Base-by-base conservation (phyloP, 2,797 vertebrate genomes). In the Ctenopoma kingsleyae region DNA sequence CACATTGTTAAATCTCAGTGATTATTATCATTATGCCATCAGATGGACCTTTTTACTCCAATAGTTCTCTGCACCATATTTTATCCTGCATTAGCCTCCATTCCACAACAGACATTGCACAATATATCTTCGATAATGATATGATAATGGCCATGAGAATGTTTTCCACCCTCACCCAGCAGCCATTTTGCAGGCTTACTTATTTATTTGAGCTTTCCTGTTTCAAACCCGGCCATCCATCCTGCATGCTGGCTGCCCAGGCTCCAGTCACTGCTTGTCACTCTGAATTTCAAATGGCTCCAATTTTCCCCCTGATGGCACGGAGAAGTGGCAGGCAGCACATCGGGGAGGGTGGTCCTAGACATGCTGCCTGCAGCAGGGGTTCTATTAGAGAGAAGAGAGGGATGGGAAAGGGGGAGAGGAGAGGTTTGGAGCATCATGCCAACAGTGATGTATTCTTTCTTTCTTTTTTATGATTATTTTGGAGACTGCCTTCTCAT, bases 231-330 rank as follows among this genome's bases (percentile, higher is more conserved):
- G 43, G 62, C 82, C 71, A 82, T 89, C 87, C 84, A 77, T 87
- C 86, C 88, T 83, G 71, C 82, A 86, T 74, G 86, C 79, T 77
- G 85, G 69, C 80, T 89, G 86, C 80, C 76, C 87, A 77, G 82
- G 87, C 89, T 90, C 71, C 86, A 85, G 83, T 89, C 79, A 44
- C 77, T 91, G 89, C 90, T 92, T 89, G 90, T 90, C 91, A 91
- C 87, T 92, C 91, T 89, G 89, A 93, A 93, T 93, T 93, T 93
- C 88, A 93, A 93, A 93, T 93, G 85, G 91, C 80, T 93, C 90
- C 91, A 93, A 95, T 95, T 96, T 95, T 95, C 95, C 94, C 95
- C 96, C 93, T 90, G 91, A 96, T 94, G 91, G 94, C 93, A 93
- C 91, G 93, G 95, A 95, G 95, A 94, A 94, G 90, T 88, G 91